Conservation (phyloP, 1,140 invertebrate species). For the Drosophila grimshawi region DNA sequence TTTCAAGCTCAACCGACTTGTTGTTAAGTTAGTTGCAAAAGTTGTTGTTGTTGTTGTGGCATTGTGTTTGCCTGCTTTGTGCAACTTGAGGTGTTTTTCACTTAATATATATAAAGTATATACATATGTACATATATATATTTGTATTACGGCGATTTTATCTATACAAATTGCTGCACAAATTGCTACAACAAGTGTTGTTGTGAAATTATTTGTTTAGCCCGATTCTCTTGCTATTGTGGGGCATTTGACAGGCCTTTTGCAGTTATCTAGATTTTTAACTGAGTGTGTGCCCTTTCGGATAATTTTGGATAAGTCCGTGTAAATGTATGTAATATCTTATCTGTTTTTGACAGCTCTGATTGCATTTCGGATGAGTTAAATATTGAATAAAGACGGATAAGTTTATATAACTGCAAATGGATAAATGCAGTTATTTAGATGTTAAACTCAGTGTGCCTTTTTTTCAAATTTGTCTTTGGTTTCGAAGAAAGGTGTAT, state of each 20-base stretch:
- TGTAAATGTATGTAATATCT: background rate
- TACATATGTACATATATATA: background rate
- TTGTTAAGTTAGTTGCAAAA: slow-evolving; percentile 24
- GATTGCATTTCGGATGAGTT: background rate
- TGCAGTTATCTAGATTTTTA: background rate
- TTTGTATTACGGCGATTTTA: slow-evolving; percentile 14
- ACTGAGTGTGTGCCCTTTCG: background rate
- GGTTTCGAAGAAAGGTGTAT: background rate
- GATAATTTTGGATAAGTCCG: background rate
- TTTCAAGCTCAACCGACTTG: slow-evolving; percentile 57
- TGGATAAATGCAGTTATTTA: background rate
- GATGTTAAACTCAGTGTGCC: too few relatives aligned
- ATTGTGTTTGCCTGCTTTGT: slow-evolving; percentile 41
- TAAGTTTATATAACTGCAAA: background rate
- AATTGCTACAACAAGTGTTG: slow-evolving; percentile 8
- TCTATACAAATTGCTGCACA: slow-evolving; percentile 26
- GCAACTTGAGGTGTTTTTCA: slow-evolving; percentile 38
- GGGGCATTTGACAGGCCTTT: background rate
- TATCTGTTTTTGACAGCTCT: too few relatives aligned
- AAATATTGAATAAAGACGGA: background rate
- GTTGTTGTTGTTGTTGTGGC: slow-evolving; percentile 46
- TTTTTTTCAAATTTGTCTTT: too few relatives aligned
- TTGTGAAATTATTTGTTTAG: slow-evolving; percentile 24
- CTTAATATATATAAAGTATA: slow-evolving; percentile 1
- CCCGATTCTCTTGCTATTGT: background rate